phyloP scores from a whole-genome alignment of 2,888 invertebrate genomes.

The Chirona hameri region DNA sequence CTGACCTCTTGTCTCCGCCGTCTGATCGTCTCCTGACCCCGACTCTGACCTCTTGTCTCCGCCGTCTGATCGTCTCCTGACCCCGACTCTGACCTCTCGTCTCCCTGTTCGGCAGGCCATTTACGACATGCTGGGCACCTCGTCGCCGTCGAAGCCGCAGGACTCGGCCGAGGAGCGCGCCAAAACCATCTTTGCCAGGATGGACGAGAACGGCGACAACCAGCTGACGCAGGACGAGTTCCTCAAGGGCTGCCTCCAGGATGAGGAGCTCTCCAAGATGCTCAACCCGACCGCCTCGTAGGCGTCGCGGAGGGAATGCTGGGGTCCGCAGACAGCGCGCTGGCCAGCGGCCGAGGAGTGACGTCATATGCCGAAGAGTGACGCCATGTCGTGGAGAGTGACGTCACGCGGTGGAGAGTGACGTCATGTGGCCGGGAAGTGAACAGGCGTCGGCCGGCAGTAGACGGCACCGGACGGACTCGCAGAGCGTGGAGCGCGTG shows the following conservation, averaged over 20 bases:
- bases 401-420: too few relatives aligned
- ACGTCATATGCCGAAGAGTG: too few relatives aligned
- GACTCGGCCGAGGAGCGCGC: conserved; percentile 97
- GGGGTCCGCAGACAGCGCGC: too few relatives aligned
- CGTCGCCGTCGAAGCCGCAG: conserved; percentile 70
- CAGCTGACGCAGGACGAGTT: conserved; percentile 97
- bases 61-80: neutral
- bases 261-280: conserved; percentile 93
- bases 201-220: conserved; percentile 99
- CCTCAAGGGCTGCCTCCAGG: conserved; percentile 94
- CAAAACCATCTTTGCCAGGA: conserved; percentile 98
- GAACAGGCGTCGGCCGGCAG: too few relatives aligned
- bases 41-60: neutral
- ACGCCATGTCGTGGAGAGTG: too few relatives aligned
- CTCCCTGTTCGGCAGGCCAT: conserved; percentile 77
- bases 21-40: too few relatives aligned
- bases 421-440: too few relatives aligned
- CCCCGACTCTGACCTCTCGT: neutral
- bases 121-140: conserved; percentile 98
- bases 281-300: conserved; percentile 61
- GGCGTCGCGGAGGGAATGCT: neutral
- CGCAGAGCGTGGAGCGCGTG: too few relatives aligned
- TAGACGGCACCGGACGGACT: too few relatives aligned
- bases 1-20: too few relatives aligned
- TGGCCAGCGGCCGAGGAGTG: neutral